Percentiles rank a stretch among this genome's conserved stretches.
Conservation (phyloP, 2,113 vertebrate genomes). For the Dipodomys stephensi region DNA sequence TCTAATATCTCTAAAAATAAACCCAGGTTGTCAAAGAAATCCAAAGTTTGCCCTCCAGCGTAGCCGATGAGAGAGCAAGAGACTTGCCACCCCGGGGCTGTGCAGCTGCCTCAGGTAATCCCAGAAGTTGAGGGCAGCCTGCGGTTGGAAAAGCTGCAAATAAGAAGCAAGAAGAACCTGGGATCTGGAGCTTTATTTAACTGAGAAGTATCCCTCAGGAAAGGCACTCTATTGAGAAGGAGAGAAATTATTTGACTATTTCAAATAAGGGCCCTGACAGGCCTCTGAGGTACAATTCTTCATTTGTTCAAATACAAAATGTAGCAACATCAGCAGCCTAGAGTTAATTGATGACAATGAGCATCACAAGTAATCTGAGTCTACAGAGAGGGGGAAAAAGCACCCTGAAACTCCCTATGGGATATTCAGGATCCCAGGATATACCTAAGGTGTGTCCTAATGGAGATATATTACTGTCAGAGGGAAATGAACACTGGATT, state of each 20-base stretch:
- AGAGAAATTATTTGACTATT: constrained; percentile 47
- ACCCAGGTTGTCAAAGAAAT: constrained; percentile 74
- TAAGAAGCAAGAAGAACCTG: not conserved
- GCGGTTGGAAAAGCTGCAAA: not conserved
- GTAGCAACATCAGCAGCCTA: not conserved
- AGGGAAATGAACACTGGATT: not conserved
- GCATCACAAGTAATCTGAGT: not conserved
- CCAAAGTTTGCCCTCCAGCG: constrained; percentile 70
- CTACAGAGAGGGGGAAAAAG: not conserved
- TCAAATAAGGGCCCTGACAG: not conserved
- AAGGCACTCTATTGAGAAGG: constrained; percentile 3
- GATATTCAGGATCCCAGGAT: not conserved
- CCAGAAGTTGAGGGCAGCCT: not conserved
- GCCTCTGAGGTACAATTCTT: not conserved
- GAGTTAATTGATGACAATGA: not conserved
- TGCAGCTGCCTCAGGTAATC: constrained; percentile 4
- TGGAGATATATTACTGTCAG: not conserved
- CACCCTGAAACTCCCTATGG: not conserved
- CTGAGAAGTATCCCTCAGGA: not conserved
- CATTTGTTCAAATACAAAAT: not conserved
- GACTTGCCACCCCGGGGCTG: not conserved
- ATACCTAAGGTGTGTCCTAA: not conserved
- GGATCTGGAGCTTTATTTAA: not conserved
- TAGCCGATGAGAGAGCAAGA: constrained; percentile 34
- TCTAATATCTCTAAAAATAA: constrained; percentile 80